A percentile compares a stretch with the other conserved stretches of the same genome.
Evolutionary conservation across 1,140 invertebrate genomes (phyloP).

Genomic region (Penaeus vannamei): DNA sequence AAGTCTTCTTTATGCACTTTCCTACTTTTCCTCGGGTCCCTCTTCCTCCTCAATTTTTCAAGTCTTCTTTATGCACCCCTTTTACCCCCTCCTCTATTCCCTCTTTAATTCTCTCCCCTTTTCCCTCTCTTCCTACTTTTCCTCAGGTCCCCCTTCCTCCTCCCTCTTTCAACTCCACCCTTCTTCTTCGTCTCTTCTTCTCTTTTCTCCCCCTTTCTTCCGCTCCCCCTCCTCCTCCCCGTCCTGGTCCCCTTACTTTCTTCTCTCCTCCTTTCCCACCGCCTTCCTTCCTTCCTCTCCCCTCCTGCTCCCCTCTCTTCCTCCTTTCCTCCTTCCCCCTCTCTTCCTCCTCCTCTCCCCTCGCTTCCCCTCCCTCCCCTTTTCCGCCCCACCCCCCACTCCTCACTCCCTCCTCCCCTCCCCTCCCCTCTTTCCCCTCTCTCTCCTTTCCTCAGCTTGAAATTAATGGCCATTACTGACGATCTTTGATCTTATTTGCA

Average conservation of each 20-base stretch:
- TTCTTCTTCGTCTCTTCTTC: no score
- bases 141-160: no score
- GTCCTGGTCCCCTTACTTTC: background rate
- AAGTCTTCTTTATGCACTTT: no score
- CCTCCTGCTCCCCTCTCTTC: background rate
- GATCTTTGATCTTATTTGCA: slow-evolving; percentile 64
- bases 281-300: background rate
- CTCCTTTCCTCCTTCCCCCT: background rate
- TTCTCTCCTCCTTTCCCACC: background rate
- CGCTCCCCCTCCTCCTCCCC: no score
- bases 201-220: no score
- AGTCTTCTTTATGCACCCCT: no score
- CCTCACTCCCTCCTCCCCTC: background rate
- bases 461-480: slow-evolving; percentile 61
- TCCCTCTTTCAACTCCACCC: no score
- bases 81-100: no score
- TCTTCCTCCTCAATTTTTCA: no score
- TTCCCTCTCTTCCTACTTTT: no score
- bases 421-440: background rate
- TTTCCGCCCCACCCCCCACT: background rate
- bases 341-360: background rate
- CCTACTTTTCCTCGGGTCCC: no score
- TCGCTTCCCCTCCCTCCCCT: background rate
- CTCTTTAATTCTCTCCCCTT: no score
- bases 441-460: slow-evolving; percentile 49